Base-by-base conservation (phyloP, 2,888 invertebrate species). In the Gymnoscelis rufifasciata region DNA sequence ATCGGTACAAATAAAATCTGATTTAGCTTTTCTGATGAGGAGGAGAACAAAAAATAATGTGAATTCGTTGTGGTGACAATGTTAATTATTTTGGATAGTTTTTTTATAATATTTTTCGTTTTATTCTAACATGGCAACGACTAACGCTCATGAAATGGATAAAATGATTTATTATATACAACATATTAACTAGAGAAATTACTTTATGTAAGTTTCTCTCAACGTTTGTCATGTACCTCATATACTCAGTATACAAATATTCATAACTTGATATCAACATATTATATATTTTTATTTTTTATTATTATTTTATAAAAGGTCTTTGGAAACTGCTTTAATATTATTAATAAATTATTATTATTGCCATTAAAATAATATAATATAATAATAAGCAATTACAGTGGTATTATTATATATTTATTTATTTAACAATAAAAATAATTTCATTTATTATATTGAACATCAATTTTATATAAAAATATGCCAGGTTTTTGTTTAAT, bases 311-410 rank as follows among this genome's bases (percentile, higher is more conserved):
- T 59, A 59, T 59, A 45, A 52, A 54, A 13, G 33, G 84, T 61
- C 84, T 86, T 86, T 86, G 84, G 86, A 71, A 61, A 66, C 72
- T 74, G 86, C 86, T 87, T 86, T 86, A 83, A 83, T 69, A 52
- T 61, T 59, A 49, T 83, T 69, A 54, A 60, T 59, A 52, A 24
- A 19, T 47, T 31, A 33, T 52, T 30, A 49, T 42, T 31, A 40
- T 51, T 55, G 47, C 41, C 47, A 39, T 47, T 45, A 30, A 19
- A 19, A 45, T 54, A 35, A 24, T 14, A 29, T 38, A 10, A 5
- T n/a, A 31, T 7, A 7, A 13, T 37, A 48, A 39, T 46, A n/a
- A n/a, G n/a, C n/a, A n/a, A n/a, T n/a, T n/a, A n/a, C n/a, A n/a
- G n/a, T n/a, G n/a, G 19, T 19, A 6, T 26, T 26, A 8, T 19